These are phyloP conservation scores for Anneissia japonica DNA, from an alignment of 35 echinoderm and acorn worm genomes.

Conservation along the genomic window DNA sequence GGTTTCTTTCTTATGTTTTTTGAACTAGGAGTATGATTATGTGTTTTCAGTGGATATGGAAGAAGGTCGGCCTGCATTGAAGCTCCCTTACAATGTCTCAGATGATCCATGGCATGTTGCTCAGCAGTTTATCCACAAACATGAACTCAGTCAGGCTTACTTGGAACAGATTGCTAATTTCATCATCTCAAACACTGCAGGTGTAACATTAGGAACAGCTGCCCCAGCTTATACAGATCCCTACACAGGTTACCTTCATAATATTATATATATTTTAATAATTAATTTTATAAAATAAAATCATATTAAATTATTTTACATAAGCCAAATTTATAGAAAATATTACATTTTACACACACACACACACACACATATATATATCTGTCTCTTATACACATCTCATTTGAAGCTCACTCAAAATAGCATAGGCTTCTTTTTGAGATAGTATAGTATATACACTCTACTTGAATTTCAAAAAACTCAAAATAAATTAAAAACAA, in stretches of 20 bases:
- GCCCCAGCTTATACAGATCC: constrained; percentile 51
- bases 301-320: too few species aligned
- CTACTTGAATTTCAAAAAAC: too few species aligned
- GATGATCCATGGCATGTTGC: constrained; percentile 91
- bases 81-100: constrained; percentile 76
- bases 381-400: too few species aligned
- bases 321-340: too few species aligned
- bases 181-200: constrained; percentile 82
- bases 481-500: too few species aligned
- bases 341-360: too few species aligned
- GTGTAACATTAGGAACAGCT: constrained; percentile 41
- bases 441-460: too few species aligned
- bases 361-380: too few species aligned
- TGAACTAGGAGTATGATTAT: constrained; percentile 90
- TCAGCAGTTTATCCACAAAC: constrained; percentile 75
- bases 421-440: too few species aligned
- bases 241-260: constrained; percentile 92
- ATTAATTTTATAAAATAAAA: too few species aligned
- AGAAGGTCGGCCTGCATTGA: constrained; percentile 62
- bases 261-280: too few species aligned
- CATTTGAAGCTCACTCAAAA: too few species aligned
- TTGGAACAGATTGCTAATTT: constrained; percentile 92
- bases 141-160: constrained; percentile 84
- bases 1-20: background rate
- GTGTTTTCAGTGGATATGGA: constrained; percentile 94